phyloP scores from a whole-genome alignment of 2,888 invertebrate species.

The Acleris sparsana region DNA sequence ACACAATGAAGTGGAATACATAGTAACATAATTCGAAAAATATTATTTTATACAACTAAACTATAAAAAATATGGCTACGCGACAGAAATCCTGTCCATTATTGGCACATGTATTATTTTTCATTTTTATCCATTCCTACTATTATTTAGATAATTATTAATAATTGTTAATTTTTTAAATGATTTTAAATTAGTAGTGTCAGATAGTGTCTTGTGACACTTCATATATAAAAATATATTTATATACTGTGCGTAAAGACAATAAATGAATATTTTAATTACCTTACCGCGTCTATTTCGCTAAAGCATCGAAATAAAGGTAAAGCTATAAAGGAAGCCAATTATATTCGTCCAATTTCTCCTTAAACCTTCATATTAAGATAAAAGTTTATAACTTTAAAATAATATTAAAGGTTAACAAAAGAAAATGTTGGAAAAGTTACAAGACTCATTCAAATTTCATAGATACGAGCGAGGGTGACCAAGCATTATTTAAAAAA shows the following conservation, averaged over 20 bases:
- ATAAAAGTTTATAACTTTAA: conserved; percentile 28
- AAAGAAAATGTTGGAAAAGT: conserved; percentile 16
- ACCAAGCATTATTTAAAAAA: conserved; percentile 9
- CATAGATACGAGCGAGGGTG: conserved; percentile 13
- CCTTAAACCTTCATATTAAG: conserved; percentile 4
- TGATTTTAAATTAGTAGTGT: conserved; percentile 42
- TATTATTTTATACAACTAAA: conserved; percentile 69
- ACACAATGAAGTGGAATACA: conserved; percentile 72
- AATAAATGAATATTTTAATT: conserved; percentile 45
- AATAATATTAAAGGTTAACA: conserved; percentile 18
- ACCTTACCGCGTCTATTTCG: conserved; percentile 70
- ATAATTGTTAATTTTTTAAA: conserved; percentile 24
- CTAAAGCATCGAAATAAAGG: conserved; percentile 65
- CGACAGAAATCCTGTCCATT: conserved; percentile 63
- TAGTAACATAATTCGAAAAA: conserved; percentile 70
- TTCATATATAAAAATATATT: conserved; percentile 74
- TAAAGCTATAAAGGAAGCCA: conserved; percentile 56
- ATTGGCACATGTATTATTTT: conserved; percentile 77
- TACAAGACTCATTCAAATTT: conserved; percentile 27
- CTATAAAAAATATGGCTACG: conserved; percentile 78
- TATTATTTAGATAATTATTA: conserved; percentile 35
- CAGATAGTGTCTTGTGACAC: conserved; percentile 69
- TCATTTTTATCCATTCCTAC: conserved; percentile 50
- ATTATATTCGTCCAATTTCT: conserved; percentile 44
- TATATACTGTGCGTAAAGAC: conserved; percentile 77